Percentiles rank a stretch among this genome's conserved stretches.
phyloP scores from a whole-genome alignment of 2,888 invertebrate genomes.

The Mamestra brassicae region DNA sequence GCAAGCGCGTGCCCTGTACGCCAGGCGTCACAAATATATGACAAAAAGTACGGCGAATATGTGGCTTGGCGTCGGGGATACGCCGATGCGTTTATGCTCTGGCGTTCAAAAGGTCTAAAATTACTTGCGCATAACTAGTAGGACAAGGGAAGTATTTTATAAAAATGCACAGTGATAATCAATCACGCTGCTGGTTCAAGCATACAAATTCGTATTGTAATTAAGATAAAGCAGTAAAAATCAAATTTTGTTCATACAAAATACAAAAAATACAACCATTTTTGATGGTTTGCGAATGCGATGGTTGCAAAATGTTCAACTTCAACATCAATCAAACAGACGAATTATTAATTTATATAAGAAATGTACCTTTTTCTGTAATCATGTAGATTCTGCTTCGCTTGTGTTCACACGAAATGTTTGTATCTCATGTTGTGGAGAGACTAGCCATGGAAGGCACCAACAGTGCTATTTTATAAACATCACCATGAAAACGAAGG shows the following conservation, averaged over 20 bases:
- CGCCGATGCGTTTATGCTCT: too few species aligned
- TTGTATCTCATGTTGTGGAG: too few species aligned
- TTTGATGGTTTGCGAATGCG: neutral
- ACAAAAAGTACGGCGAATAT: too few species aligned
- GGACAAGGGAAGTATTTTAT: neutral
- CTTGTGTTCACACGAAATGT: neutral
- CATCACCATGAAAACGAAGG: too few species aligned
- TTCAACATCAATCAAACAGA: neutral
- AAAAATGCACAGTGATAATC: neutral
- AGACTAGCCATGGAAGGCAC: too few species aligned
- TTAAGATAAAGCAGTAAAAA: neutral
- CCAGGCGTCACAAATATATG: too few species aligned
- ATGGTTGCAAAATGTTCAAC: too few species aligned
- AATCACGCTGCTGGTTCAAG: neutral
- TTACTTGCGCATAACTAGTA: neutral
- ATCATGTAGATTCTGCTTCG: neutral
- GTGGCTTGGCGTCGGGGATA: too few species aligned
- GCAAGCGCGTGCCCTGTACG: too few species aligned
- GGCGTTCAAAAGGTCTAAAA: neutral
- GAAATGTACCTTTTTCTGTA: neutral
- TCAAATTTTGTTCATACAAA: slow-evolving; percentile 15
- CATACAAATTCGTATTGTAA: neutral
- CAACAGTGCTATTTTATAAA: too few species aligned
- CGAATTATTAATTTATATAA: too few species aligned
- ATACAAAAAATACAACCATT: neutral